A percentile compares a stretch with the other conserved stretches of the same genome.
phyloP scores from a whole-genome alignment of 64 coral and sea anemone species.

The Hydrozoanthus tunicans region DNA sequence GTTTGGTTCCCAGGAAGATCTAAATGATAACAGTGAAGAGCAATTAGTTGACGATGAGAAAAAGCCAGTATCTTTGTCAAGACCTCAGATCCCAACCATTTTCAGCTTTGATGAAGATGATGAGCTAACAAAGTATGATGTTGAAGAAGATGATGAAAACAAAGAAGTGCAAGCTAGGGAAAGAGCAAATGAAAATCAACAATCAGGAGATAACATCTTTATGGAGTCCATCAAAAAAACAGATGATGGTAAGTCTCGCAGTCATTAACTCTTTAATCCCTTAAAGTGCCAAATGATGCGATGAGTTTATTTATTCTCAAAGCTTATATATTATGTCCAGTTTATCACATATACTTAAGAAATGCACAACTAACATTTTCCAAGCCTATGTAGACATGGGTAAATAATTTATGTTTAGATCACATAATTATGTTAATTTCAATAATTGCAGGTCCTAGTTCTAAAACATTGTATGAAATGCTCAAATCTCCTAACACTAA shows the following conservation, averaged over 20 bases:
- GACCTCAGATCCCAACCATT: slow-evolving; percentile 92
- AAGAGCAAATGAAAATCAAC: slow-evolving; percentile 28
- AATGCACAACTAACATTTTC: no score
- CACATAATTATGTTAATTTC: no score
- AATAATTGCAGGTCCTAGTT: no score
- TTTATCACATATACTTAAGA: no score
- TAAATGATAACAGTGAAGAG: slow-evolving; percentile 60
- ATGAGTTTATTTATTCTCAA: no score
- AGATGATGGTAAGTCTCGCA: slow-evolving; percentile 6
- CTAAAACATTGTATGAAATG: no score
- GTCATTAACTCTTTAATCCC: not conserved
- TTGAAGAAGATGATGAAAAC: slow-evolving; percentile 3
- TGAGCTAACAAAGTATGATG: not conserved
- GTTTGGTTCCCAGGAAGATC: slow-evolving; percentile 37
- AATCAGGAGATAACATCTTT: slow-evolving; percentile 43
- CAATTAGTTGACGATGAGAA: slow-evolving; percentile 54
- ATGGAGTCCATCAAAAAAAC: slow-evolving; percentile 17
- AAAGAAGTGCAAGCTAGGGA: slow-evolving; percentile 47
- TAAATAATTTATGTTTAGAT: no score
- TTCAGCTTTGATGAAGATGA: slow-evolving; percentile 53
- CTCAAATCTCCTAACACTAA: no score
- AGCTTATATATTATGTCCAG: no score
- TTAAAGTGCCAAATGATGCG: no score
- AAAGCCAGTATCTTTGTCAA: slow-evolving; percentile 60
- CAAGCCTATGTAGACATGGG: no score